Evolutionary conservation across 2,797 vertebrate genomes (phyloP).

Genomic region (Lerista edwardsae): DNA sequence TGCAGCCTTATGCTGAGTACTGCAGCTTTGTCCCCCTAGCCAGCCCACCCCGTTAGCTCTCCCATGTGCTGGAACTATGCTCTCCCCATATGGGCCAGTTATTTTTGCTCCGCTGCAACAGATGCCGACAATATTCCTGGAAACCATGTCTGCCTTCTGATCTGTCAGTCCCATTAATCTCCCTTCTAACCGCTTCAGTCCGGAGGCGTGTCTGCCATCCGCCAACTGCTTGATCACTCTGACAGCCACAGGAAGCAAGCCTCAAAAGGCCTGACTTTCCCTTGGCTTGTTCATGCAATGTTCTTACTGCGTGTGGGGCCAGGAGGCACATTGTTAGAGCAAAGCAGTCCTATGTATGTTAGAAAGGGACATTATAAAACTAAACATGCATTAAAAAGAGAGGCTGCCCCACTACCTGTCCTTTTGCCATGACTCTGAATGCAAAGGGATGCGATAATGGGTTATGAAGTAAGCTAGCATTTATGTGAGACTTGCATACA

Average conservation of each 20-base stretch:
- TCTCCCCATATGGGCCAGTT: not conserved
- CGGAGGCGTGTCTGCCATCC: not conserved
- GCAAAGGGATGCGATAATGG: not conserved
- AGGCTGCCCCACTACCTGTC: no score
- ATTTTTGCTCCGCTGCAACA: slow-evolving; percentile 12
- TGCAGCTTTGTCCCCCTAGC: not conserved
- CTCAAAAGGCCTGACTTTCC: not conserved
- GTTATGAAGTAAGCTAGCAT: no score
- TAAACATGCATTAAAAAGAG: no score
- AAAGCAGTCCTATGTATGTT: no score
- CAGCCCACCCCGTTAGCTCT: no score
- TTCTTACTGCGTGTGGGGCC: not conserved
- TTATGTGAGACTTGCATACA: no score
- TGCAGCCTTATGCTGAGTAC: not conserved
- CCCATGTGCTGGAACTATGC: not conserved
- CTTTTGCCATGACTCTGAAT: no score
- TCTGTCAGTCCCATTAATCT: slow-evolving; percentile 13
- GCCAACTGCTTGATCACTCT: not conserved
- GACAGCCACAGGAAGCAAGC: not conserved
- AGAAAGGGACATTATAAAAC: no score
- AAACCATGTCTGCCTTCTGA: not conserved
- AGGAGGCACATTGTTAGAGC: no score
- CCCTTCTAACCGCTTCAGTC: not conserved
- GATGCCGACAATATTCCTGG: slow-evolving; percentile 13
- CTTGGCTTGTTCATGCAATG: not conserved